Evolutionary conservation across 2,113 vertebrate species (phyloP).

Genomic region (Morone chrysops): DNA sequence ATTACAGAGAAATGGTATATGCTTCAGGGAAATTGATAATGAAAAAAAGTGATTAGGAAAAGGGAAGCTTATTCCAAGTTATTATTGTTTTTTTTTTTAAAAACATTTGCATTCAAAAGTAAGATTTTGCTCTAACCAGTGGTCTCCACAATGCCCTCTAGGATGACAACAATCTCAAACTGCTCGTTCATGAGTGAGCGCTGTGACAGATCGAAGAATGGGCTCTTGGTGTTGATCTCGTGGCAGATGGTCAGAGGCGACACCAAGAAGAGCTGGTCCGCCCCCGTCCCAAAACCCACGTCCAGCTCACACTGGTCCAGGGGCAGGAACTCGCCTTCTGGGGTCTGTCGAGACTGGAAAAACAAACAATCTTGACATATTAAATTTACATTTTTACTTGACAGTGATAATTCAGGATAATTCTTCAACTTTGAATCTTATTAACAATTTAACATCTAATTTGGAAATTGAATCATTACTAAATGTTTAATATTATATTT

Average conservation of each 20-base stretch:
- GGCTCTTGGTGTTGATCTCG: slow-evolving; percentile 90
- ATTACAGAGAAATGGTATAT: slow-evolving; percentile 29
- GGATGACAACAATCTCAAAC: slow-evolving; percentile 93
- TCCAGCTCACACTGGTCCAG: slow-evolving; percentile 93
- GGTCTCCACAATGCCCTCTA: slow-evolving; percentile 93
- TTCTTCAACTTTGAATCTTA: background rate
- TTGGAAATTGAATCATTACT: background rate
- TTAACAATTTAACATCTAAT: background rate
- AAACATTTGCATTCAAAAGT: background rate
- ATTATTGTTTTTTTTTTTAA: background rate
- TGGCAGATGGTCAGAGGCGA: slow-evolving; percentile 94
- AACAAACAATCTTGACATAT: slow-evolving; percentile 18
- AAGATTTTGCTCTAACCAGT: slow-evolving; percentile 82
- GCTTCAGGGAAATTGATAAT: slow-evolving; percentile 27
- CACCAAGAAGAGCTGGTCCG: slow-evolving; percentile 92
- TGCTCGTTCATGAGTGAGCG: slow-evolving; percentile 90
- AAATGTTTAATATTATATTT: too few relatives aligned
- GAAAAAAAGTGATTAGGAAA: slow-evolving; percentile 18
- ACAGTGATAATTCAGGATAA: background rate
- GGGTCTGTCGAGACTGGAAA: slow-evolving; percentile 91
- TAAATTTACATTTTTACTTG: background rate
- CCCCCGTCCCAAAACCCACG: slow-evolving; percentile 92
- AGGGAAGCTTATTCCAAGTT: slow-evolving; percentile 5
- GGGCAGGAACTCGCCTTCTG: slow-evolving; percentile 92
- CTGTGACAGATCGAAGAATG: slow-evolving; percentile 91